Conservation (phyloP, 2,797 vertebrate genomes). For the Typhlichthys eigenmanni region DNA sequence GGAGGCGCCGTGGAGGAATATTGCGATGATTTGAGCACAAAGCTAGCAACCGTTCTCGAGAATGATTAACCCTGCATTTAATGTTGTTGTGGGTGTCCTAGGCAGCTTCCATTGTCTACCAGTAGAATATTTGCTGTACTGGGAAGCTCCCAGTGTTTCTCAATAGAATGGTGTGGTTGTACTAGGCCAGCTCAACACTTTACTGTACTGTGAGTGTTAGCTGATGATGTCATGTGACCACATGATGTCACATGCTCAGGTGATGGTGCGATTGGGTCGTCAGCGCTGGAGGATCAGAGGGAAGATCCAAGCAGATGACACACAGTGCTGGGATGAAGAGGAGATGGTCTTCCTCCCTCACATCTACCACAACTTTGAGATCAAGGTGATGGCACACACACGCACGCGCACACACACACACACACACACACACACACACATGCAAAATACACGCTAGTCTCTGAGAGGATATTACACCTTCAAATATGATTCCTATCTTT, state of each 20-base stretch:
- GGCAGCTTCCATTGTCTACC: too few relatives aligned
- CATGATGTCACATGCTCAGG: slow-evolving; percentile 69
- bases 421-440: background rate
- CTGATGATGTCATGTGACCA: slow-evolving; percentile 1
- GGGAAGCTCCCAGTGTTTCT: too few relatives aligned
- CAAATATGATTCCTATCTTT: background rate
- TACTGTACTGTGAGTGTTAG: background rate
- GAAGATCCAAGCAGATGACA: slow-evolving; percentile 88
- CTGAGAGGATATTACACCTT: background rate
- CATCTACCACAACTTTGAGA: slow-evolving; percentile 90
- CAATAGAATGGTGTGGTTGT: background rate
- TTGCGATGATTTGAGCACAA: too few relatives aligned
- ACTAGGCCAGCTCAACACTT: too few relatives aligned
- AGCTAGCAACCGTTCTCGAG: too few relatives aligned
- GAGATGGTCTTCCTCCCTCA: slow-evolving; percentile 90
- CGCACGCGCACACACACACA: slow-evolving; percentile 18
- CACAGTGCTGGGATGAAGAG: slow-evolving; percentile 92
- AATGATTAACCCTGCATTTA: too few relatives aligned
- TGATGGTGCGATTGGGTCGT: slow-evolving; percentile 86
- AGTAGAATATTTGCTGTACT: too few relatives aligned
- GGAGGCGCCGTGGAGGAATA: too few relatives aligned
- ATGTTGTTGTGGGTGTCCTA: too few relatives aligned
- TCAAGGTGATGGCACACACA: slow-evolving; percentile 81
- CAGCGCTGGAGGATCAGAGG: slow-evolving; percentile 94
- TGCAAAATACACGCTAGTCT: background rate